Base-by-base conservation (phyloP, 2,113 vertebrate species). In the Craseonycteris thonglongyai region DNA sequence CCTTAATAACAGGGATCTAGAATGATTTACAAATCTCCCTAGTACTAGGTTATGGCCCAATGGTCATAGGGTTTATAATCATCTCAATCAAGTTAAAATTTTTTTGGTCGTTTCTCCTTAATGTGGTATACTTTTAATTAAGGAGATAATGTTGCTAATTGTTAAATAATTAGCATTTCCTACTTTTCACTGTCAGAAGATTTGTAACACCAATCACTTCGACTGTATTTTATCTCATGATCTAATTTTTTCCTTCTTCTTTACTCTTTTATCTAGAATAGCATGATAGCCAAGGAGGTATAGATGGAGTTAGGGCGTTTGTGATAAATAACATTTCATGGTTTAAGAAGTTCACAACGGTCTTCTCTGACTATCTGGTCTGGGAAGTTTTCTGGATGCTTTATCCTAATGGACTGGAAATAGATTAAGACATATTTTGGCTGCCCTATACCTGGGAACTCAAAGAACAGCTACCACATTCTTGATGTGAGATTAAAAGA, bases 401-500 rank as follows among this genome's bases (percentile, higher is more conserved):
- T 90, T 35, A 40, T 61, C 22, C n/a, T 56, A 42, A 71, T 69
- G 49, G 30, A 68, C 6, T 91, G 38, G 15, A 79, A 45, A 76
- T 68, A 65, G 75, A 87, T 26, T 85, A 47, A 91, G 75, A 79
- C 58, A 22, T 94, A 81, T 80, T 76, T 47, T 76, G 56, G 12
- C 58, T 76, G 58, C 16, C 38, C 33, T 65, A 19, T 21, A 40
- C 83, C 51, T 87, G 88, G 79, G 42, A 75, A 89, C 51, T 2
- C 40, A 94, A 74, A 93, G 16, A 30, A 38, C 75, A 66, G 63
- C 38, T 35, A 33, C 89, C 68, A 82, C 42, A 63, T 91, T 86
- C 63, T 86, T 51, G 40, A 76, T 95, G 35, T 66, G 63, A 66
- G 68, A 94, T 94, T 83, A 95, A 92, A 96, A 88, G 33, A 69